Evolutionary conservation across 2,888 invertebrate genomes (phyloP).

Genomic region (Athalia circularis): DNA sequence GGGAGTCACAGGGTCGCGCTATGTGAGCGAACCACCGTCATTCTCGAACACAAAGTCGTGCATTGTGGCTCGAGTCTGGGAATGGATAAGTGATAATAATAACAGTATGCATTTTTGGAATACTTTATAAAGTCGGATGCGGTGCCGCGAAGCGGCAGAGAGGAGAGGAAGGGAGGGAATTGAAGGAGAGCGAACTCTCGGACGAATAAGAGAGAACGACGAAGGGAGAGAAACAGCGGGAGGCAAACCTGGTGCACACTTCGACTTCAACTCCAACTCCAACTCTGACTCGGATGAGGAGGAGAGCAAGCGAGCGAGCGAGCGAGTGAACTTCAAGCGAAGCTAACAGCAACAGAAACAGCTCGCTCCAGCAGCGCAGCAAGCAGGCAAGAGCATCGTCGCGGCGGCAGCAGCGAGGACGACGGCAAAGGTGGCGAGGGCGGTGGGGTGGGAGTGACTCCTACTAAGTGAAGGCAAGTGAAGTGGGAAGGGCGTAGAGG

Average conservation of each 20-base stretch:
- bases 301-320: not conserved
- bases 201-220: conserved; percentile 32
- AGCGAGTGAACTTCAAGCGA: conserved; percentile 31
- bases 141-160: conserved; percentile 30
- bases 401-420: conserved; percentile 12
- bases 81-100: conserved; percentile 65
- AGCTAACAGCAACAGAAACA: not conserved
- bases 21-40: conserved; percentile 33
- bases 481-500: conserved; percentile 9
- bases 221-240: conserved; percentile 53
- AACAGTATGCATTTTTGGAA: conserved; percentile 67
- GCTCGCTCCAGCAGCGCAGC: conserved; percentile 2
- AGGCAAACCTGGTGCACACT: conserved; percentile 49
- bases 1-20: conserved; percentile 2
- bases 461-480: conserved; percentile 31
- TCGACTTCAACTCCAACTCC: not conserved
- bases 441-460: conserved; percentile 17
- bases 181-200: conserved; percentile 32
- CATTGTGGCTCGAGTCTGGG: conserved; percentile 54
- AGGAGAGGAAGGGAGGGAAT: conserved; percentile 27
- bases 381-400: conserved; percentile 11
- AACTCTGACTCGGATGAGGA: too few relatives aligned
- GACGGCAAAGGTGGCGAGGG: conserved; percentile 30
- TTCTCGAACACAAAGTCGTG: conserved; percentile 53
- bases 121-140: conserved; percentile 58